Conservation (phyloP, 2,797 vertebrate genomes). For the Moxostoma hubbsi region DNA sequence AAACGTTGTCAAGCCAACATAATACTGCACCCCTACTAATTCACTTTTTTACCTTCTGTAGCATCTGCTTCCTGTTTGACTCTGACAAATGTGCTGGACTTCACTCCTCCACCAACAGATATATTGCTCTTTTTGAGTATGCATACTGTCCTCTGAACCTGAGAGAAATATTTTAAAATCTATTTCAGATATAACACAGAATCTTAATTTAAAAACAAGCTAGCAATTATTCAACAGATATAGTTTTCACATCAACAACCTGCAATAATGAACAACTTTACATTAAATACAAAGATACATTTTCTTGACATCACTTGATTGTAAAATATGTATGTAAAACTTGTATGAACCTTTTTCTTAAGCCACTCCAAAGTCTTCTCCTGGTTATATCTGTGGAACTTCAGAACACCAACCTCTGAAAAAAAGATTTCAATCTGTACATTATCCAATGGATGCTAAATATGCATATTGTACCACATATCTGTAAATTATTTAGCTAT, state of each 20-base stretch:
- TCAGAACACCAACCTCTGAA: conserved; percentile 83
- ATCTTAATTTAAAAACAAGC: background rate
- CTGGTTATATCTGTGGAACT: conserved; percentile 89
- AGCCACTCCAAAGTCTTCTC: conserved; percentile 93
- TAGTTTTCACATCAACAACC: no score
- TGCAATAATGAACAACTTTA: no score
- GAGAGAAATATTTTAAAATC: conserved; percentile 13
- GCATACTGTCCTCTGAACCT: conserved; percentile 87
- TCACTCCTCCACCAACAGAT: conserved; percentile 85
- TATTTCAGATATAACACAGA: background rate
- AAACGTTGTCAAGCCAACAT: no score
- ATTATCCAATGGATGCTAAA: background rate
- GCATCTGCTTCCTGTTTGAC: conserved; percentile 74
- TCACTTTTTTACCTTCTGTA: conserved; percentile 79
- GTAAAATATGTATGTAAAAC: background rate
- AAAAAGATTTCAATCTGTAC: background rate
- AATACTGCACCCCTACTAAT: background rate
- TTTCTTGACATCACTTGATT: background rate
- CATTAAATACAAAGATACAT: background rate
- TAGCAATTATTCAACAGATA: no score
- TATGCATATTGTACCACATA: background rate
- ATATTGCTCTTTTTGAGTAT: conserved; percentile 83
- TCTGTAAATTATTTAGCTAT: background rate
- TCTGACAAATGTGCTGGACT: conserved; percentile 81
- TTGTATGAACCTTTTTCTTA: conserved; percentile 86